Evolutionary conservation across 2,888 invertebrate species (phyloP).

Genomic region (Cecidostiba fungosa): DNA sequence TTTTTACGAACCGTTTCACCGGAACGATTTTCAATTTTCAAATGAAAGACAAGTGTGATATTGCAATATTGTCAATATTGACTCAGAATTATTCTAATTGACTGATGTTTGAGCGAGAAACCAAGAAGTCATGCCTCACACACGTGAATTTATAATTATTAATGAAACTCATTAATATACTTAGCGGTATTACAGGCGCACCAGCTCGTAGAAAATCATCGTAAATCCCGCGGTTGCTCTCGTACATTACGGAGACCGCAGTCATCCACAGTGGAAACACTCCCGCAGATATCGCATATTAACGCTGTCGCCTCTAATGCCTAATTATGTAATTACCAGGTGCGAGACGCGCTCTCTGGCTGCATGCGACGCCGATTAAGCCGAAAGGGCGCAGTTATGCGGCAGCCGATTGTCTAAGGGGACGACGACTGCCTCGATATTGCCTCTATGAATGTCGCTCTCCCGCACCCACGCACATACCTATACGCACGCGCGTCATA

Average conservation of each 20-base stretch:
- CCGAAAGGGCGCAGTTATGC: constrained; percentile 10
- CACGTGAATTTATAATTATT: too few species aligned
- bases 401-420: neutral
- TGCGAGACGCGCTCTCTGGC: neutral
- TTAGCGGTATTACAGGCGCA: neutral
- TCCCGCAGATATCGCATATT: neutral
- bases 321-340: constrained; percentile 8
- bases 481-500: neutral
- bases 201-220: neutral
- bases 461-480: neutral
- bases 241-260: neutral
- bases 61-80: too few species aligned
- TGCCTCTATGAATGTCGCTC: neutral
- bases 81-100: too few species aligned
- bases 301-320: neutral
- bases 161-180: too few species aligned
- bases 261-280: neutral
- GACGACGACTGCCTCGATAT: neutral
- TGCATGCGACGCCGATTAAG: neutral
- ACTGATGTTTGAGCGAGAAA: too few species aligned
- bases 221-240: neutral
- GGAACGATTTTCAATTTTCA: too few species aligned
- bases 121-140: too few species aligned
- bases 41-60: too few species aligned
- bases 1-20: too few species aligned